These are phyloP conservation scores for Drosophila virilis DNA, from an alignment of 1,140 invertebrate genomes.

Conservation along the genomic window DNA sequence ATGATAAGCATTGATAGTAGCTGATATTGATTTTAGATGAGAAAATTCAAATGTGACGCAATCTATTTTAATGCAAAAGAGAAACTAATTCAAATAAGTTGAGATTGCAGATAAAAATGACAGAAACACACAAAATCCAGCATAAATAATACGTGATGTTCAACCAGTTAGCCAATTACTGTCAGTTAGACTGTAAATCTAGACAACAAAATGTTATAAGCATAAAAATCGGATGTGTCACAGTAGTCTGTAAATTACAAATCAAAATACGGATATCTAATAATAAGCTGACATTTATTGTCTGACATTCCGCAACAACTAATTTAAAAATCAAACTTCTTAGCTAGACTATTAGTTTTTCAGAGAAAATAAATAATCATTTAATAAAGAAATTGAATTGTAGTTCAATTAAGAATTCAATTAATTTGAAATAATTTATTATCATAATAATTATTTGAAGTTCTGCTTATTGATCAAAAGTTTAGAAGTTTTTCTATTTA, in stretches of 20 bases:
- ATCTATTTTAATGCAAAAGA: conserved; percentile 2
- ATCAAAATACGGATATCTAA: not conserved
- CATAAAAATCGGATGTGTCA: not conserved
- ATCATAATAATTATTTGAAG: too few relatives aligned
- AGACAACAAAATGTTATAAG: not conserved
- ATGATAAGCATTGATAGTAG: conserved; percentile 6
- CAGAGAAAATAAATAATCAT: too few relatives aligned
- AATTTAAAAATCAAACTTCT: not conserved
- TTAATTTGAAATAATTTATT: too few relatives aligned
- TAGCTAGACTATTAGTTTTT: too few relatives aligned
- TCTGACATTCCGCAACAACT: too few relatives aligned
- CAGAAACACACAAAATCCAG: conserved; percentile 20
- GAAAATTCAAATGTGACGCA: conserved; percentile 18
- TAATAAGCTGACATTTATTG: not conserved
- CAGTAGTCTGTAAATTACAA: not conserved
- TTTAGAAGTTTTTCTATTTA: too few relatives aligned
- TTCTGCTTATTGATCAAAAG: too few relatives aligned
- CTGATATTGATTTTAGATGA: conserved; percentile 40
- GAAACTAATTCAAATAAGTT: conserved; percentile 4
- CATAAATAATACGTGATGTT: conserved; percentile 7
- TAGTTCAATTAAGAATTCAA: too few relatives aligned
- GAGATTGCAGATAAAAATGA: conserved; percentile 23
- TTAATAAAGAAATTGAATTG: too few relatives aligned
- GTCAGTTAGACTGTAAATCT: conserved; percentile 12
- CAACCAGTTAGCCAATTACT: conserved; percentile 18